Conservation (phyloP, 2,888 invertebrate genomes). For the Standfussiana lucernea region DNA sequence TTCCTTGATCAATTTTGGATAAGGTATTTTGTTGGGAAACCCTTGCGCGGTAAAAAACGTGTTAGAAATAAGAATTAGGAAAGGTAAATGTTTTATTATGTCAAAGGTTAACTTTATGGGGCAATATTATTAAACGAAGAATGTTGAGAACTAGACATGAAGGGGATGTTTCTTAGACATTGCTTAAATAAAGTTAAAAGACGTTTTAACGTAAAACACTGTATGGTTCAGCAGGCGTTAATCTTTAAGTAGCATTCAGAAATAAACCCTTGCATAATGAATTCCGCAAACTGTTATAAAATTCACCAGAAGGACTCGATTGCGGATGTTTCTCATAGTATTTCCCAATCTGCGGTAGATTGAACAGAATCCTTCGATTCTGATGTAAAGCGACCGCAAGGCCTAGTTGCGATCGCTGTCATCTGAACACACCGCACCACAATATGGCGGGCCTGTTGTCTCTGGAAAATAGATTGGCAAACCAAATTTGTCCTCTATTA, state of each 20-base stretch:
- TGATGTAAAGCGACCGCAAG: slow-evolving; percentile 64
- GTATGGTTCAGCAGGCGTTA: background rate
- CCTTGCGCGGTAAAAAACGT: slow-evolving; percentile 41
- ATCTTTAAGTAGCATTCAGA: background rate
- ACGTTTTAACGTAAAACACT: background rate
- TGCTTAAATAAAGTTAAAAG: background rate
- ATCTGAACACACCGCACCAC: slow-evolving; percentile 38
- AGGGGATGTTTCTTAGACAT: background rate
- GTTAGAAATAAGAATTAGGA: slow-evolving; percentile 34
- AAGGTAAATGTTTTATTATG: slow-evolving; percentile 30
- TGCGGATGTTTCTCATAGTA: slow-evolving; percentile 9
- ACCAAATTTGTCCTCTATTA: slow-evolving; percentile 24
- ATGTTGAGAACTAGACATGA: background rate
- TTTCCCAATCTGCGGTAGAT: slow-evolving; percentile 60
- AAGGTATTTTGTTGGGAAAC: slow-evolving; percentile 59
- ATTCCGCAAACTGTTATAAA: slow-evolving; percentile 7
- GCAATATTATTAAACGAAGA: slow-evolving; percentile 18
- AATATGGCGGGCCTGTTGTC: slow-evolving; percentile 36
- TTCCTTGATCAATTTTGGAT: slow-evolving; percentile 73
- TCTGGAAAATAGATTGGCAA: slow-evolving; percentile 36
- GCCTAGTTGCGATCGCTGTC: slow-evolving; percentile 61
- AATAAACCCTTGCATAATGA: background rate
- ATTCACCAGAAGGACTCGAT: background rate
- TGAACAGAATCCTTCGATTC: slow-evolving; percentile 63
- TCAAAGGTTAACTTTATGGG: slow-evolving; percentile 17